Percentiles rank a stretch among this genome's conserved stretches.
phyloP scores from a whole-genome alignment of 2,113 vertebrate genomes.

The Alligator sinensis region DNA sequence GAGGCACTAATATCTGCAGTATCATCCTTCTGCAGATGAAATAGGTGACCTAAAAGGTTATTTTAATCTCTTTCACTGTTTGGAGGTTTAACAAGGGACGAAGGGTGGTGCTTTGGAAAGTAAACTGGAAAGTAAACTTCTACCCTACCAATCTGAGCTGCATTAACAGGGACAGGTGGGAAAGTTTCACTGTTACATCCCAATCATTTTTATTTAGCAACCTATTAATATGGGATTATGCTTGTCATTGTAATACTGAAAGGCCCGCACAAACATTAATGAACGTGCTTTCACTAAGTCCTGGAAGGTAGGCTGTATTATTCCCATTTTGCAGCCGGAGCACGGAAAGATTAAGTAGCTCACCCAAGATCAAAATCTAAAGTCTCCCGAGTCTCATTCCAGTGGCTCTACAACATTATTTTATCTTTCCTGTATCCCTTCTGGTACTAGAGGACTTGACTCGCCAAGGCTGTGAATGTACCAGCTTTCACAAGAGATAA shows the following conservation, averaged over 20 bases:
- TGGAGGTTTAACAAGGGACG: not conserved
- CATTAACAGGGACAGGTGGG: not conserved
- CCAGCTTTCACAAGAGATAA: not conserved
- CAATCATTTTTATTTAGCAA: not conserved
- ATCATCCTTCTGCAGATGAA: not conserved
- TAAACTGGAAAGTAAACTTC: not conserved
- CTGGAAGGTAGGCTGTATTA: fast-evolving
- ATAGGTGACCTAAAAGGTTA: fast-evolving
- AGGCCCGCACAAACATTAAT: not conserved
- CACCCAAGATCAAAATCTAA: fast-evolving
- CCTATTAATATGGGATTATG: not conserved
- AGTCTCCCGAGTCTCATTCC: not conserved
- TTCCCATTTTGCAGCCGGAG: not conserved
- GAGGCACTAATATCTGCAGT: not conserved
- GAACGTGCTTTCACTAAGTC: fast-evolving
- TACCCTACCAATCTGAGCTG: not conserved
- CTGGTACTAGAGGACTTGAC: not conserved
- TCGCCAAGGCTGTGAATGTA: not conserved
- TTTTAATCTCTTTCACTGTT: not conserved
- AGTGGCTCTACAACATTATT: not conserved
- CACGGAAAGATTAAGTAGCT: fast-evolving
- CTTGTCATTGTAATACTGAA: not conserved
- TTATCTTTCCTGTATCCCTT: not conserved
- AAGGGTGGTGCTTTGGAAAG: not conserved
- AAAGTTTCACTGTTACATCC: not conserved